phyloP scores from a whole-genome alignment of 2,888 invertebrate genomes.

The Hoplodrina ambigua region DNA sequence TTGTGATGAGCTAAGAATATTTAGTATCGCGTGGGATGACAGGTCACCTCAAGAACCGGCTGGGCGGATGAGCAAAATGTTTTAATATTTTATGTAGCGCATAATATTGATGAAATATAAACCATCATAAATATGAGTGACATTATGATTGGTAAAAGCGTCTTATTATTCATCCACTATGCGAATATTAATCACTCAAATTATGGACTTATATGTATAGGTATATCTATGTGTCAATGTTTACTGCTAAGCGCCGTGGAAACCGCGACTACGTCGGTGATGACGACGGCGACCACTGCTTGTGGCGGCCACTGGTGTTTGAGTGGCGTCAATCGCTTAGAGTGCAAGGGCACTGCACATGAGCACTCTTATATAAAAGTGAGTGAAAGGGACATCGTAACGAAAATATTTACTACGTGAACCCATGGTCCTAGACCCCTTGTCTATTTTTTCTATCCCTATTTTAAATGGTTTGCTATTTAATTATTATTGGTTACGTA shows the following conservation, averaged over 20 bases:
- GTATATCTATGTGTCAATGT: constrained; percentile 27
- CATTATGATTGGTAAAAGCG: not conserved
- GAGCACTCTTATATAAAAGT: not conserved
- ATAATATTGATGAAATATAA: not conserved
- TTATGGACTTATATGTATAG: constrained; percentile 9
- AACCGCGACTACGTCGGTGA: not conserved
- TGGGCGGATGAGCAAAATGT: too few relatives aligned
- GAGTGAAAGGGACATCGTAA: too few relatives aligned
- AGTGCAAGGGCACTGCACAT: constrained; percentile 11
- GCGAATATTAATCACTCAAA: constrained; percentile 22
- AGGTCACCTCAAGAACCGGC: too few relatives aligned
- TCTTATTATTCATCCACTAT: constrained; percentile 10
- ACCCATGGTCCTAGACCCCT: too few relatives aligned
- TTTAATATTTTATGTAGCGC: not conserved
- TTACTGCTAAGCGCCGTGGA: constrained; percentile 1
- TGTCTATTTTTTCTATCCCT: too few relatives aligned
- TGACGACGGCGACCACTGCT: not conserved
- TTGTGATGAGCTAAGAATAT: too few relatives aligned
- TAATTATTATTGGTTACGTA: not conserved
- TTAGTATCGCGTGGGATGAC: too few relatives aligned
- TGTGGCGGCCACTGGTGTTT: not conserved
- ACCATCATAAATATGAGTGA: not conserved
- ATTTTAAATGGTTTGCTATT: not conserved
- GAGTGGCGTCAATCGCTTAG: not conserved
- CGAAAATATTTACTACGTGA: too few relatives aligned